Evolutionary conservation across 2,113 vertebrate genomes (phyloP), one percentile per base, ranked within the genome.

Genomic region (Marmota flaviventris): DNA sequence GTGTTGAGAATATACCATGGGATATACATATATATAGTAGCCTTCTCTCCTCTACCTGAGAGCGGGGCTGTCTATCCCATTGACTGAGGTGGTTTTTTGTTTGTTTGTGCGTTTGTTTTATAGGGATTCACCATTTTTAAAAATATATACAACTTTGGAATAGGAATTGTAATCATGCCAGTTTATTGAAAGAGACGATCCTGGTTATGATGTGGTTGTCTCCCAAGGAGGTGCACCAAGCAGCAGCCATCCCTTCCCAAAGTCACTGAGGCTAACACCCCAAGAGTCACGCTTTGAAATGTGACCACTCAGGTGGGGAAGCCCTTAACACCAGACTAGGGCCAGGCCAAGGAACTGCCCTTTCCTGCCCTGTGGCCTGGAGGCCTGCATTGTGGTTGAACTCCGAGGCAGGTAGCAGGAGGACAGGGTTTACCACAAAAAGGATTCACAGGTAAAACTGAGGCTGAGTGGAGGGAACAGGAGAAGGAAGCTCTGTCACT

Each of bases 261-360:
- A 20, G 48, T 8, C 20, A 7, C 9, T 10, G 17, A 34, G n/a
- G 29, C 17, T 34, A 1, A 11, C 3, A 7, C n/a, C 1, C 29
- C 18, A 0, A 17, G 1, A 13, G 29, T 72, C 18, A 4, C 14
- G 0, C 58, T 16, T 53, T 4, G 20, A 45, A 39, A 10, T 0
- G 16, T 7, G 42, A 45, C 61, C 32, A 1, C 61, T 20, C 29
- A 32, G 34, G 63, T 24, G 11, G 5, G 37, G 48, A 0, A 2
- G 16, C 51, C 34, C 32, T 45, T 12, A 17, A 16, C 22, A 34
- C 1, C 1, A 14, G 24, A 27, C 16, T 42, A 20, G 9, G 53
- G 48, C 45, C 0, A 17, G 25, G 45, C 39, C 81, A 20, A 29
- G 12, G 75, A 37, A 7, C 1, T 2, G 48, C 4, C 11, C n/a